Evolutionary conservation across 2,888 invertebrate genomes (phyloP), one percentile per base, ranked within the genome.

Genomic region (Drosophila borborema): DNA sequence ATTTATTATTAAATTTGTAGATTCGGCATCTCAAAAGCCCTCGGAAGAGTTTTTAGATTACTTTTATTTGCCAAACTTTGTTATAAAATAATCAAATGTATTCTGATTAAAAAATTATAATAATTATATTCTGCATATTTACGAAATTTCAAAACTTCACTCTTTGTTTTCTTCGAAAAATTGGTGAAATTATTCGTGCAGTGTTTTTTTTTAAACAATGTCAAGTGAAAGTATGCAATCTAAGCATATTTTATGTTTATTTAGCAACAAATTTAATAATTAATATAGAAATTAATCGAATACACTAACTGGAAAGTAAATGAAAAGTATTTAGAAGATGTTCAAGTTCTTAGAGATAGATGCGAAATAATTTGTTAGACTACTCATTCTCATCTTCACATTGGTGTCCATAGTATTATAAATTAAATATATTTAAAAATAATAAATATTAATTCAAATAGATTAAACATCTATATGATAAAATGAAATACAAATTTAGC

Each of bases 161-260:
- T 16, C 16, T 20, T 8, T 8, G 3, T 9, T 23, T 9, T 53
- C 14, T 23, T 38, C 6, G 14, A 10, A 40, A 23, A 54, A n/a
- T 8, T 16, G 12, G 1, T 20, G 23, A 41, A 49, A 18, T 7
- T 51, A 51, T 34, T 51, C 7, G 12, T 6, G 8, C 7, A 51
- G 14, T 36, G 34, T 3, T 34, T 34, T 51, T 3, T 8, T 51
- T n/a, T n/a, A 36, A 45, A 45, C 36, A 31, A 5, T 48, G 58
- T 31, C 46, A 38, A 20, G 20, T 36, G 12, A 62, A 53, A 53
- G 53, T 43, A 41, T 23, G 31, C 41, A 20, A 16, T 43, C 12
- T 7, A 41, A 61, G 60, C 61, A 49, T 40, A 31, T 8, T 43
- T 51, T 51, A 8, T 28, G 31, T 2, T 34, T 34, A 51, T 51